Percentiles rank a stretch among this genome's conserved stretches.
phyloP scores from a whole-genome alignment of 2,888 invertebrate species.

The Adelognathus sp. region DNA sequence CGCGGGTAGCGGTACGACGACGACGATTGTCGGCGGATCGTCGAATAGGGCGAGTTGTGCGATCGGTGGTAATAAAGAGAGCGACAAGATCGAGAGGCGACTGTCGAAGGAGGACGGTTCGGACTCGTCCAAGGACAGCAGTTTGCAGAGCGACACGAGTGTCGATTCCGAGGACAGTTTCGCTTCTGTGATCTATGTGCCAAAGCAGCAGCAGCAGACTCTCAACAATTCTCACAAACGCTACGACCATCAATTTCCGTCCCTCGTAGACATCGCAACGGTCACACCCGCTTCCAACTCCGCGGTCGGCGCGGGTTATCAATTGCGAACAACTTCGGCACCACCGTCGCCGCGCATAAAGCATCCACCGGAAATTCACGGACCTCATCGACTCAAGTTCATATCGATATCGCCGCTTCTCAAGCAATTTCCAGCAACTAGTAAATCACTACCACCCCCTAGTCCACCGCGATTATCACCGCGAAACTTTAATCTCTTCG shows the following conservation, averaged over 20 bases:
- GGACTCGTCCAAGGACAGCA: conserved; percentile 93
- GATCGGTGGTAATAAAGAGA: conserved; percentile 69
- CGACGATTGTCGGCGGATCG: conserved; percentile 39
- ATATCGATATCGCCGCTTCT: conserved; percentile 83
- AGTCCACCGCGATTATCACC: conserved; percentile 77
- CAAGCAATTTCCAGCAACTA: conserved; percentile 84
- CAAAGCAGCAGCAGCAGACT: conserved; percentile 86
- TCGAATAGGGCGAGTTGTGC: background rate
- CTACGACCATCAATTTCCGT: conserved; percentile 34
- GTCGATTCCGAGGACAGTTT: conserved; percentile 97
- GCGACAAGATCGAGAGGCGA: conserved; percentile 84
- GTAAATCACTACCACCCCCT: conserved; percentile 82
- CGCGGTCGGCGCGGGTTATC: conserved; percentile 83
- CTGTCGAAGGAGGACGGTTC: conserved; percentile 94
- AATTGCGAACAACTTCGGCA: conserved; percentile 86
- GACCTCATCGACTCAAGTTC: conserved; percentile 86
- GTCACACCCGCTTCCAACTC: no score
- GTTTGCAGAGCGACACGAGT: conserved; percentile 96
- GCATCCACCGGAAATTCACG: conserved; percentile 86
- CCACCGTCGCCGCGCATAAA: conserved; percentile 90
- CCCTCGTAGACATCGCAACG: conserved; percentile 81
- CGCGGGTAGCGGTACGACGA: conserved; percentile 56
- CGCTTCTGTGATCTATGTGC: conserved; percentile 95
- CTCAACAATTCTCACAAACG: conserved; percentile 10
- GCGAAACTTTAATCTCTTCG: conserved; percentile 59